These are phyloP conservation scores for Phalacrocorax brasilianus DNA, from an alignment of 2,113 vertebrate genomes.

Conservation along the genomic window DNA sequence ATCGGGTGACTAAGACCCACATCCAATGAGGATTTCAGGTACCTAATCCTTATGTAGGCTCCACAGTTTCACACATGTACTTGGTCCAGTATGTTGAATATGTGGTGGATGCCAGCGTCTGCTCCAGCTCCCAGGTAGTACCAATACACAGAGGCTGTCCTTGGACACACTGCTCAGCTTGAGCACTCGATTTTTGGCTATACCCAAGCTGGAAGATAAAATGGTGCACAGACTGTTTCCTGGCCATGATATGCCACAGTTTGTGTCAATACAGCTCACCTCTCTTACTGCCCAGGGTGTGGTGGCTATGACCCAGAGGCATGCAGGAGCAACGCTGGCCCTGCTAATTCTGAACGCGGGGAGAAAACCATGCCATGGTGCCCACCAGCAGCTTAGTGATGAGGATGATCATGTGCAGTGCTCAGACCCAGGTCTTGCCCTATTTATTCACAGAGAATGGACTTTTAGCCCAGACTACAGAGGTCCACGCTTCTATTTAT, in stretches of 20 bases:
- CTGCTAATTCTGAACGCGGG: accelerated
- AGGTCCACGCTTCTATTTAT: background rate
- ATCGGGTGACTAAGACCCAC: background rate
- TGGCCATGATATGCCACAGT: background rate
- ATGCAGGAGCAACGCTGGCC: background rate
- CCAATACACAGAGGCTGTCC: background rate
- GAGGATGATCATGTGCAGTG: background rate
- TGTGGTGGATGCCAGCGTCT: background rate
- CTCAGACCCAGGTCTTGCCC: background rate
- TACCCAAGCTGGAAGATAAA: background rate
- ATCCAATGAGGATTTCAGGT: background rate
- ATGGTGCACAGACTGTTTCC: background rate
- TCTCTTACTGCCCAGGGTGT: background rate
- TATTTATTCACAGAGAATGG: background rate
- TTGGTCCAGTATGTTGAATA: background rate
- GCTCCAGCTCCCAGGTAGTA: background rate
- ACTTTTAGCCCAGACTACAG: background rate
- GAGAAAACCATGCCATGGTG: background rate
- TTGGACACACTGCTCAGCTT: background rate
- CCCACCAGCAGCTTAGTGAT: background rate
- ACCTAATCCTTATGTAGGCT: background rate
- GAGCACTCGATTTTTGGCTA: background rate
- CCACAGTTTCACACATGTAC: background rate
- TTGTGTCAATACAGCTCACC: background rate
- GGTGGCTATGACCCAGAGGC: background rate